A percentile compares a stretch with the other conserved stretches of the same genome.
Evolutionary conservation across 2,797 vertebrate species (phyloP).

Genomic region (Oryzias sinensis): DNA sequence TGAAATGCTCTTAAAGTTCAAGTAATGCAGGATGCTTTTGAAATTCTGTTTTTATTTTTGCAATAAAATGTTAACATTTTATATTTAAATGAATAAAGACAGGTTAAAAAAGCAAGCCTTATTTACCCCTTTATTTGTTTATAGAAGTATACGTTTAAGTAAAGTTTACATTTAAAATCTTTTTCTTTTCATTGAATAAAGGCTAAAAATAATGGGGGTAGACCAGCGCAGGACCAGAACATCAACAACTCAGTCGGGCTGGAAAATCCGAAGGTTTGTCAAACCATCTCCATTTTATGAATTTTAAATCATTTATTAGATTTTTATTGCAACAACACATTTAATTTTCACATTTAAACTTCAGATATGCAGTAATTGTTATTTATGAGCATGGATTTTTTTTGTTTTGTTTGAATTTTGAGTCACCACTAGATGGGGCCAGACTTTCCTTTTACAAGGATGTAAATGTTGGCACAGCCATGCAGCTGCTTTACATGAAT

Average conservation of each 20-base stretch:
- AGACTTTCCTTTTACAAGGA: constrained; percentile 58
- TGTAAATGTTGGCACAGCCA: constrained; percentile 19
- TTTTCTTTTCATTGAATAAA: constrained; percentile 32
- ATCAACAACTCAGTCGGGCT: constrained; percentile 46
- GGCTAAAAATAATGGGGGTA: constrained; percentile 43
- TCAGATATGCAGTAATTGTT: not conserved
- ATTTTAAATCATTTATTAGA: not conserved
- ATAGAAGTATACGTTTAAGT: not conserved
- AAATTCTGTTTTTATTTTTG: not conserved
- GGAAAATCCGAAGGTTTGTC: constrained; percentile 42
- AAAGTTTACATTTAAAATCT: constrained; percentile 15
- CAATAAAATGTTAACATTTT: not conserved
- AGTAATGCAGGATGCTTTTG: no score
- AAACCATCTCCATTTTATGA: not conserved
- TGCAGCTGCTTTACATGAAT: constrained; percentile 45
- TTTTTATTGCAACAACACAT: not conserved
- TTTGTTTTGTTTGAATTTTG: constrained; percentile 1
- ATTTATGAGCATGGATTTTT: not conserved
- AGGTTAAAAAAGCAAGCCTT: not conserved
- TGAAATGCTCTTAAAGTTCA: no score
- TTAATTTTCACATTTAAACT: not conserved
- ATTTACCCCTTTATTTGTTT: no score
- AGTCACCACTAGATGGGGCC: constrained; percentile 81
- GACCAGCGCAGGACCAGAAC: constrained; percentile 54
- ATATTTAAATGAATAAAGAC: not conserved